Conservation (phyloP, 2,888 invertebrate genomes). For the Melieria picta region DNA sequence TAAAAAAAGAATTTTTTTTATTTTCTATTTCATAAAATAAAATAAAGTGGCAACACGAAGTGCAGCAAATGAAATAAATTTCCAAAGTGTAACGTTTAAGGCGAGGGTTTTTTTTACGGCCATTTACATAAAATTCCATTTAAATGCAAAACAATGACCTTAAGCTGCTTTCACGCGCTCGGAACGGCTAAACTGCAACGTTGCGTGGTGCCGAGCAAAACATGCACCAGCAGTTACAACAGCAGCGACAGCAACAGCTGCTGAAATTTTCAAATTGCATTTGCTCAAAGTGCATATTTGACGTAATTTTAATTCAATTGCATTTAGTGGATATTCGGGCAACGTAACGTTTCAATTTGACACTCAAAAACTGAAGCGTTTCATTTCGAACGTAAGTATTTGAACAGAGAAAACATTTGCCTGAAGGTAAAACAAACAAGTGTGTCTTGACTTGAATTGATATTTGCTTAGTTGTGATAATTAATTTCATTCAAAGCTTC, state of each 20-base stretch:
- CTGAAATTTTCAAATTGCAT: background rate
- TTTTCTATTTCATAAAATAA: background rate
- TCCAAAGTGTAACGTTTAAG: background rate
- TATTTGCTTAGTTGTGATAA: no score
- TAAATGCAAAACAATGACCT: conserved; percentile 23
- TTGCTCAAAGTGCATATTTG: no score
- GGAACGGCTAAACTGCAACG: background rate
- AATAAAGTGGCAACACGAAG: background rate
- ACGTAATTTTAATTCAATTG: no score
- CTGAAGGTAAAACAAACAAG: no score
- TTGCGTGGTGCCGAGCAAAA: background rate
- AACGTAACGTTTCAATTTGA: no score
- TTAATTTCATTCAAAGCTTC: no score
- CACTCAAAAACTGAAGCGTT: no score
- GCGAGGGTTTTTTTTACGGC: background rate
- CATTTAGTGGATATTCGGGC: no score
- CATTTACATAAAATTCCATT: conserved; percentile 31
- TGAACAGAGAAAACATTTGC: no score
- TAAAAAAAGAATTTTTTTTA: background rate
- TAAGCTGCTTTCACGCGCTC: background rate
- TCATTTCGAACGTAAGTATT: no score
- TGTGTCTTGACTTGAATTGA: no score
- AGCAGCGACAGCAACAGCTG: background rate
- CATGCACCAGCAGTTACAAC: background rate
- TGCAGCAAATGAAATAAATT: conserved; percentile 14